These are phyloP conservation scores for Rousettus leschenaultii DNA, from an alignment of 2,113 vertebrate species.

Conservation along the genomic window DNA sequence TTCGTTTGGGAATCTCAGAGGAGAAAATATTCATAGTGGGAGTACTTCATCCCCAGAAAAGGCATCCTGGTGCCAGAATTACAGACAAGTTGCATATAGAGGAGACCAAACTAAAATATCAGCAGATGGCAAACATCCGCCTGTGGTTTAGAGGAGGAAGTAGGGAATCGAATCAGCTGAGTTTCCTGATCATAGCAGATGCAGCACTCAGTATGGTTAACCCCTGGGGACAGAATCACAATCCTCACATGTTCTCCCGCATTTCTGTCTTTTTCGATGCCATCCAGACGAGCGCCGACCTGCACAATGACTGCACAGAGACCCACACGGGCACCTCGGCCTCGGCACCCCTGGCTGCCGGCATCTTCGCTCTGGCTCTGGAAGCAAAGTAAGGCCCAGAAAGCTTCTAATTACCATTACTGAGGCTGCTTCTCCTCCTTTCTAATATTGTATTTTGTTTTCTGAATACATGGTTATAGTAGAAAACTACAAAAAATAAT, in stretches of 20 bases:
- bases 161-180: constrained; percentile 28
- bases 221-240: background rate
- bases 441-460: background rate
- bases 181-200: constrained; percentile 34
- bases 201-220: background rate
- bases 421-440: background rate
- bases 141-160: constrained; percentile 32
- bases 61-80: constrained; percentile 79
- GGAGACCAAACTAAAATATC: constrained; percentile 63
- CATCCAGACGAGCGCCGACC: constrained; percentile 93
- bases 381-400: constrained; percentile 92
- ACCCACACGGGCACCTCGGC: constrained; percentile 98
- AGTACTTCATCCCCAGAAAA: constrained; percentile 79
- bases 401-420: background rate
- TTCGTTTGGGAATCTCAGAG: constrained; percentile 74
- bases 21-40: constrained; percentile 77
- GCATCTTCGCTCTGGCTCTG: constrained; percentile 96
- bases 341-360: constrained; percentile 95
- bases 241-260: background rate
- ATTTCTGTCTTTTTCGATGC: background rate
- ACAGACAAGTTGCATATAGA: constrained; percentile 68
- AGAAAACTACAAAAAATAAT: background rate
- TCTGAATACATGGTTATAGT: background rate
- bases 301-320: constrained; percentile 96
- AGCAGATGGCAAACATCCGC: constrained; percentile 66